Evolutionary conservation across 2,113 vertebrate genomes (phyloP).

Genomic region (Chaetodon trifascialis): DNA sequence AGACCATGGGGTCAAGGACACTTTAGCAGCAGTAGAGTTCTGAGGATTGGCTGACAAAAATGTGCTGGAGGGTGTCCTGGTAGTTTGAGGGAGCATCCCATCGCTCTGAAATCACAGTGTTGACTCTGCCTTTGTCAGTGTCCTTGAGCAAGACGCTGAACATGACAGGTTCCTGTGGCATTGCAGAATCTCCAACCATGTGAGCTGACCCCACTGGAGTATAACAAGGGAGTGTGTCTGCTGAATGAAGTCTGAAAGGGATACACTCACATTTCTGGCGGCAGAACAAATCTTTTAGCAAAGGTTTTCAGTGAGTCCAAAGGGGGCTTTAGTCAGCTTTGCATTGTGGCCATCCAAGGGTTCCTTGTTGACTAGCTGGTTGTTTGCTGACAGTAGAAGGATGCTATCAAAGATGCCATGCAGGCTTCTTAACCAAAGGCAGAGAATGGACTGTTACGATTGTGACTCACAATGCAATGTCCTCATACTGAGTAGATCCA

Average conservation of each 20-base stretch:
- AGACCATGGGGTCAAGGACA: slow-evolving; percentile 30
- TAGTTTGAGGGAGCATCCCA: slow-evolving; percentile 22
- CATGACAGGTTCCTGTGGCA: slow-evolving; percentile 18
- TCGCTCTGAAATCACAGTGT: slow-evolving; percentile 13
- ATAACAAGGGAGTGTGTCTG: not conserved
- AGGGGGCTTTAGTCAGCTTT: not conserved
- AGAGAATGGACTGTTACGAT: not conserved
- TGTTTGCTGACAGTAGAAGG: not conserved
- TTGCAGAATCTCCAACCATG: slow-evolving; percentile 4
- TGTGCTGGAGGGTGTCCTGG: slow-evolving; percentile 20
- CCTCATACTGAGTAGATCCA: not conserved
- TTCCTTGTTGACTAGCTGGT: not conserved
- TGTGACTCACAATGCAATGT: too few relatives aligned
- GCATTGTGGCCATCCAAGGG: not conserved
- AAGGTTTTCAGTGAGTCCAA: not conserved
- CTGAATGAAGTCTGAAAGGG: not conserved
- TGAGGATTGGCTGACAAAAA: slow-evolving; percentile 1
- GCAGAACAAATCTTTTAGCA: not conserved
- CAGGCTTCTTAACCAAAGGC: not conserved
- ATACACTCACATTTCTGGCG: not conserved
- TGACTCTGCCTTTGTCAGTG: slow-evolving; percentile 25
- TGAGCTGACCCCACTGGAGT: not conserved
- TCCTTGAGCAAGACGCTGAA: slow-evolving; percentile 31
- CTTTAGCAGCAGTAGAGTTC: not conserved
- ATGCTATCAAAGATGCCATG: not conserved